Percentiles rank a stretch among this genome's conserved stretches.
Evolutionary conservation across 1,140 invertebrate genomes (phyloP).

Genomic region (Trachymyrmex septentrionalis): DNA sequence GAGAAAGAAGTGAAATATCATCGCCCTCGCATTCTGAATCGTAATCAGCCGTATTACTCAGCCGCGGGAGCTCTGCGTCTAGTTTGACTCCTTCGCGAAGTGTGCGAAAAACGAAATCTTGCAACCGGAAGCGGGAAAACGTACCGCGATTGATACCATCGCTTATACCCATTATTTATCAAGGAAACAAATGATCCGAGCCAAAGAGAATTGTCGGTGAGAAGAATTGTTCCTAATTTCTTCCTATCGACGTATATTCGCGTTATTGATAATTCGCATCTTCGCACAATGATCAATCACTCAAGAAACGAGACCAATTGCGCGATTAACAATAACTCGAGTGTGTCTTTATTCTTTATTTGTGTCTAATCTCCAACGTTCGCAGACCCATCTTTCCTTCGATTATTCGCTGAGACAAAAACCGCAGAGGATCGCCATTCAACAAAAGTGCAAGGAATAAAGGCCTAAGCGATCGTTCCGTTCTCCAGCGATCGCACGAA

Average conservation of each 20-base stretch:
- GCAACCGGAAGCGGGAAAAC: not conserved
- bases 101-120: not conserved
- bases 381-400: not conserved
- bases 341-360: conserved; percentile 18
- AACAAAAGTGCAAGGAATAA: conserved; percentile 59
- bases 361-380: conserved; percentile 15
- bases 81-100: conserved; percentile 37
- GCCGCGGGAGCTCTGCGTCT: conserved; percentile 22
- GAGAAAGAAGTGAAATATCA: conserved; percentile 82
- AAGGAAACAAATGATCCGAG: not conserved
- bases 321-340: conserved; percentile 12
- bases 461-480: conserved; percentile 74
- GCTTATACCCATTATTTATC: not conserved
- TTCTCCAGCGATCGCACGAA: conserved; percentile 62
- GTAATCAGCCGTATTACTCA: conserved; percentile 76
- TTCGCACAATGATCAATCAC: not conserved
- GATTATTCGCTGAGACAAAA: conserved; percentile 44
- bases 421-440: conserved; percentile 50
- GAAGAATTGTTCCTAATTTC: not conserved
- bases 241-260: not conserved
- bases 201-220: not conserved
- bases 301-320: conserved; percentile 7
- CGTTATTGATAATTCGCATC: not conserved
- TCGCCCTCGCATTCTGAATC: conserved; percentile 78
- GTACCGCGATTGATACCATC: not conserved